Evolutionary conservation across 2,888 invertebrate genomes (phyloP).

Genomic region (Lasioglossum figueresi): DNA sequence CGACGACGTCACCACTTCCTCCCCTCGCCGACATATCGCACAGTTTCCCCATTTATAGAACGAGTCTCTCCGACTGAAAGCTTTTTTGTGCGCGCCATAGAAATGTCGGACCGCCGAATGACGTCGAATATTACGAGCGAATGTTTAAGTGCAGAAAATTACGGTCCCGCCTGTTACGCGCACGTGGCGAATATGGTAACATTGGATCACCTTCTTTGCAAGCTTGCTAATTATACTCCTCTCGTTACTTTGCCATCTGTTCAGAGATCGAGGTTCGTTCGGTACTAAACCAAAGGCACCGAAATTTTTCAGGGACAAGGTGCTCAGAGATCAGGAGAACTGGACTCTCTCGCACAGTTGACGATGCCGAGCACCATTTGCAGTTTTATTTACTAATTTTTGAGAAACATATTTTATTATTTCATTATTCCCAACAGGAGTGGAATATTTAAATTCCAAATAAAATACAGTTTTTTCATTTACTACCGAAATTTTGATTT

Average conservation of each 20-base stretch:
- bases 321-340: not conserved
- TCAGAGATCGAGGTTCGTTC: not conserved
- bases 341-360: no score
- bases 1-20: slow-evolving; percentile 44
- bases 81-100: slow-evolving; percentile 48
- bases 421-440: no score
- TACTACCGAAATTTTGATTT: no score
- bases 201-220: not conserved
- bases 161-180: not conserved
- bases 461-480: no score
- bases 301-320: not conserved
- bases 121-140: slow-evolving; percentile 34
- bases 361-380: no score
- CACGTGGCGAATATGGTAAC: not conserved
- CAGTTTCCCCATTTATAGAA: slow-evolving; percentile 41
- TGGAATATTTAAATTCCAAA: no score
- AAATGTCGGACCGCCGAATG: slow-evolving; percentile 30
- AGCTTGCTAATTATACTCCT: not conserved
- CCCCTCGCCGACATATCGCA: slow-evolving; percentile 35
- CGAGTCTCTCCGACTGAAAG: slow-evolving; percentile 38
- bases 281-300: not conserved
- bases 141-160: slow-evolving; percentile 1
- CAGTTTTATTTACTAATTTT: not conserved
- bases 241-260: not conserved
- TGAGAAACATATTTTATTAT: no score